phyloP scores from a whole-genome alignment of 1,140 invertebrate species.

The Drosophila prosaltans region DNA sequence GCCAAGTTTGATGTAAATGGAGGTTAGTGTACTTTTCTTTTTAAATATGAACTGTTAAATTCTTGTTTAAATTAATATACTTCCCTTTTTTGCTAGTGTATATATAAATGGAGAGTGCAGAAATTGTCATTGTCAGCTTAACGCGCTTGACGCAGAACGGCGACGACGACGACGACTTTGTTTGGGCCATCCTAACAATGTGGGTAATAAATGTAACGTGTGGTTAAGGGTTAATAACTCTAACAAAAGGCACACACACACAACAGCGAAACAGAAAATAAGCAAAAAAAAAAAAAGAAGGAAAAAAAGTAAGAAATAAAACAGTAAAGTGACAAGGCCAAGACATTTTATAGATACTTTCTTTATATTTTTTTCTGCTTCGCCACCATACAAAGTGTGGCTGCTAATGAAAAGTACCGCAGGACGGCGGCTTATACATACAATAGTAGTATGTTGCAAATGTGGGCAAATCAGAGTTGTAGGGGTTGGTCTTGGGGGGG shows the following conservation, averaged over 20 bases:
- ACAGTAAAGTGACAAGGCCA: conserved; percentile 42
- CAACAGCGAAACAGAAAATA: conserved; percentile 5
- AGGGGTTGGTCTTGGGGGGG: conserved; percentile 14
- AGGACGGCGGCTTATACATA: conserved; percentile 31
- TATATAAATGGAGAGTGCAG: conserved; percentile 1
- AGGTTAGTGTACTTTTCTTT: too few relatives aligned
- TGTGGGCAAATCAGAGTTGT: conserved; percentile 31
- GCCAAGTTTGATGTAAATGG: too few relatives aligned
- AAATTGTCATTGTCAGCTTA: conserved; percentile 75
- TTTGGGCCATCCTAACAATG: conserved; percentile 47
- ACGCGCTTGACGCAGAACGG: conserved; percentile 46
- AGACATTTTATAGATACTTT: conserved; percentile 68
- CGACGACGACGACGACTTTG: conserved; percentile 28
- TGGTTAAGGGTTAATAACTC: conserved; percentile 79
- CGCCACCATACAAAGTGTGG: conserved; percentile 57
- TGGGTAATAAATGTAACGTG: conserved; percentile 77
- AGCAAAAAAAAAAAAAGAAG: conserved; percentile 18
- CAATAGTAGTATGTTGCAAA: neutral
- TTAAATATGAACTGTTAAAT: neutral
- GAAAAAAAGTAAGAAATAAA: conserved; percentile 51
- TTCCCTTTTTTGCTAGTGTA: neutral
- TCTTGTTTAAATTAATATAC: neutral
- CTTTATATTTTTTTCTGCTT: conserved; percentile 23
- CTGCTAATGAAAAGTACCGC: conserved; percentile 75
- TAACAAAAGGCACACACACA: conserved; percentile 57